Evolutionary conservation across 2,113 vertebrate species (phyloP).

Genomic region (Agapornis roseicollis): DNA sequence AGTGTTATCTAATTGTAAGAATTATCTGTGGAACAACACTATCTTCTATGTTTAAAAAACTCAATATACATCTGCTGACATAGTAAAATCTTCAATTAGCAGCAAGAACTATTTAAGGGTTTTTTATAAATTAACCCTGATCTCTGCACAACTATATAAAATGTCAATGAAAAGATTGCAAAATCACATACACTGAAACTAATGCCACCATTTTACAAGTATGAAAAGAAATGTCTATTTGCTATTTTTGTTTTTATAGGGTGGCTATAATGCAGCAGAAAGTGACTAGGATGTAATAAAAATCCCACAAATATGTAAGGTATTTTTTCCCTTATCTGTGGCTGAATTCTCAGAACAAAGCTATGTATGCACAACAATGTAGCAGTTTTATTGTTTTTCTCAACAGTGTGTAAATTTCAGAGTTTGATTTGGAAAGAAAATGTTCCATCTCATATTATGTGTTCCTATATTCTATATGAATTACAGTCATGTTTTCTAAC

Average conservation of each 20-base stretch:
- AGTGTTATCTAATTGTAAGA: not conserved
- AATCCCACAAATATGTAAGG: not conserved
- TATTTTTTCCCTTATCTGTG: not conserved
- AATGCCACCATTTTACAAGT: not conserved
- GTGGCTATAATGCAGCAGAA: not conserved
- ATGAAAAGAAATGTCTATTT: not conserved
- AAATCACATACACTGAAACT: constrained; percentile 16
- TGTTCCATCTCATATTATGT: not conserved
- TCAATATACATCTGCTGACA: not conserved
- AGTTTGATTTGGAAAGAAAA: not conserved
- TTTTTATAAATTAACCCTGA: not conserved
- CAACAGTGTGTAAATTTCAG: not conserved
- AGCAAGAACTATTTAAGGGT: not conserved
- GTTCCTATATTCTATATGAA: not conserved
- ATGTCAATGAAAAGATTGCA: not conserved
- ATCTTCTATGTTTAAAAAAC: not conserved
- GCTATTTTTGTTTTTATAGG: not conserved
- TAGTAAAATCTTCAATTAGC: not conserved
- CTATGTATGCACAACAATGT: not conserved
- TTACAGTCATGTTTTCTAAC: not conserved
- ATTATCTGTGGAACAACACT: not conserved
- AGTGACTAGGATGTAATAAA: not conserved
- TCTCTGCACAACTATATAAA: not conserved
- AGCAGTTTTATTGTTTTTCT: not conserved
- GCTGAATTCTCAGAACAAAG: not conserved